Base-by-base conservation (phyloP, 2,888 invertebrate genomes). In the Boloria euphrosyne region DNA sequence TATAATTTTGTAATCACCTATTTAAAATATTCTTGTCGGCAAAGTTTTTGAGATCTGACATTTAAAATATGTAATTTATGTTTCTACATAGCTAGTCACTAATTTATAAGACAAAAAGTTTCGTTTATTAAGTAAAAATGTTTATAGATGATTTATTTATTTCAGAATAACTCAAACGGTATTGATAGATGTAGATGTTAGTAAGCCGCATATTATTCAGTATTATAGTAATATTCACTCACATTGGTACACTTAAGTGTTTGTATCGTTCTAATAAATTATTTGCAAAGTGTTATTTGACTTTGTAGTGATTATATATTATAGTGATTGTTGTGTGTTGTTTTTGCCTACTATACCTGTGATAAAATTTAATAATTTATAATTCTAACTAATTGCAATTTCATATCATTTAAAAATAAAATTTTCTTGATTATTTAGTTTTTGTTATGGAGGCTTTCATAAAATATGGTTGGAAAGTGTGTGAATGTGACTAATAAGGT, bases 21-120 rank as follows among this genome's bases (percentile, higher is more conserved):
- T 57, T 69, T 46, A 53, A 64, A 46, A 47, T 27, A 50, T 49
- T 68, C 68, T 68, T 66, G 65, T 68, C 68, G 61, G 46, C 57
- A 62, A 66, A 68, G 68, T 68, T 64, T 67, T 49, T 44, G 38
- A 59, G n/a, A 54, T 31, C 13, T 38, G 64, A 64, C 18, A 18
- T 57, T 51, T 51, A 49, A 16, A 13, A 27, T 16, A 27, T 58
- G 16, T 16, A 16, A 10, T 44, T 44, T n/a, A 22, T 46, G 57
- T 57, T 57, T n/a, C 18, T 3, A 22, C 18, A 43, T 44, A 46
- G 16, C 22, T 57, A 46, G 46, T 57, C 43, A 43, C 13, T 57
- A n/a, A 22, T 57, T 57, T 27, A 27, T 18, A n/a, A n/a, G 10
- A 55, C 6, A 55, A 4, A 4, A 22, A 51, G 51, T 14, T 27